A percentile compares a stretch with the other conserved stretches of the same genome.
Evolutionary conservation across 92 coral and sea anemone genomes (phyloP).

Genomic region (Phenganax marumi): DNA sequence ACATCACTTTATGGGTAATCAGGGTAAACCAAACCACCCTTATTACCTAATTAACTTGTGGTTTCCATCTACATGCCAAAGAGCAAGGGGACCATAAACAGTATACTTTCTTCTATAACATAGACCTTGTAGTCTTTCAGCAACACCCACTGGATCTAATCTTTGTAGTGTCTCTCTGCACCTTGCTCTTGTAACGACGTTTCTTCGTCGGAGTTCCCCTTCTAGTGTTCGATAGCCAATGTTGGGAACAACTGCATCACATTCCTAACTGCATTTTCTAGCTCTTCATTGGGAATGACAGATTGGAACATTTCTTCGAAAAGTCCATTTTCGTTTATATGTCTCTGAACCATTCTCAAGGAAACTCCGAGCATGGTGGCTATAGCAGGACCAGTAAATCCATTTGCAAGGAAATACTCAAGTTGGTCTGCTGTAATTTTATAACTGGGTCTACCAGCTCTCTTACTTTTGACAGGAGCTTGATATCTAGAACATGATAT

Average conservation of each 20-base stretch:
- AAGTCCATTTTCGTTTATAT: background rate
- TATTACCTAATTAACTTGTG: constrained; percentile 59
- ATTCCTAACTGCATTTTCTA: too few species aligned
- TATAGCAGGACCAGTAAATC: background rate
- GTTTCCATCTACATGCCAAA: constrained; percentile 65
- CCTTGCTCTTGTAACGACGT: too few species aligned
- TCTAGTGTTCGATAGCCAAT: too few species aligned
- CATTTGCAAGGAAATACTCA: background rate
- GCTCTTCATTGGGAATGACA: too few species aligned
- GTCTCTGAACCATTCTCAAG: background rate
- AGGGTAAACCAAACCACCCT: background rate
- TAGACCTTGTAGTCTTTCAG: constrained; percentile 48
- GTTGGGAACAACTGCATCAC: too few species aligned
- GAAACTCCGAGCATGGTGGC: background rate
- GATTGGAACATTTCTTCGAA: too few species aligned
- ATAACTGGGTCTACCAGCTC: background rate
- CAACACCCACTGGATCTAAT: constrained; percentile 52
- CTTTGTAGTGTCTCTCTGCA: constrained; percentile 57
- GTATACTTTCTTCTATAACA: constrained; percentile 55
- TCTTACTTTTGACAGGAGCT: too few species aligned
- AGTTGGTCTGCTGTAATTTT: background rate
- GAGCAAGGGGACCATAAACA: constrained; percentile 56
- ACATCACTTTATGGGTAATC: constrained; percentile 10
- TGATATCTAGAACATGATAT: too few species aligned
- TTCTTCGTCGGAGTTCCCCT: too few species aligned